Percentiles rank a stretch among this genome's conserved stretches.
Conservation (phyloP, 2,888 invertebrate genomes). For the Erebia epiphron region DNA sequence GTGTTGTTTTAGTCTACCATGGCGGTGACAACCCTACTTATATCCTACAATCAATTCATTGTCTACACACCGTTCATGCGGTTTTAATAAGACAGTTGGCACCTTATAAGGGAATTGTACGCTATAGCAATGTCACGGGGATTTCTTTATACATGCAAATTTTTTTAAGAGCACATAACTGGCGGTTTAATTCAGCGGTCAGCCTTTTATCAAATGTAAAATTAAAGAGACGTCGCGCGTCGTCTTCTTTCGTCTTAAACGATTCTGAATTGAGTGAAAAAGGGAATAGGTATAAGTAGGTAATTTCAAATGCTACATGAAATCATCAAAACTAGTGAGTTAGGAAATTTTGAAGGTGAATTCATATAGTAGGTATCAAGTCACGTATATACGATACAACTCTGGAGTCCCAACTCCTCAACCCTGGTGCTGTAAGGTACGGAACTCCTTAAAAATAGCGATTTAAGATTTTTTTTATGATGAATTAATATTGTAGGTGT, state of each 20-base stretch:
- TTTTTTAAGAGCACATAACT: constrained; percentile 21
- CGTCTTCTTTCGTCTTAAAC: constrained; percentile 2
- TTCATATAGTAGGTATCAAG: no score
- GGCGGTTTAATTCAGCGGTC: constrained; percentile 11
- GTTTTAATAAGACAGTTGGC: constrained; percentile 34
- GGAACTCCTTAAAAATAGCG: no score
- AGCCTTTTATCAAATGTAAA: constrained; percentile 14
- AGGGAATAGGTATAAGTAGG: neutral
- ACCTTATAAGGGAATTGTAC: constrained; percentile 31
- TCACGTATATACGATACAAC: no score
- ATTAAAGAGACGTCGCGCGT: constrained; percentile 7
- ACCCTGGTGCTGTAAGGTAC: no score
- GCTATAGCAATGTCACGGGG: constrained; percentile 26
- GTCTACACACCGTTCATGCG: constrained; percentile 27
- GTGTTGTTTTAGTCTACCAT: neutral
- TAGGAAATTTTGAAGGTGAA: no score
- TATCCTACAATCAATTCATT: constrained; percentile 19
- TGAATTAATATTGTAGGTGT: no score
- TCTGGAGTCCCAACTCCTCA: no score
- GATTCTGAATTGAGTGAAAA: neutral
- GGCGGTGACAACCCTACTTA: constrained; percentile 11
- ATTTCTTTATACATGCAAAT: constrained; percentile 35
- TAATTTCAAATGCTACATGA: no score
- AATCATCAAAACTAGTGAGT: no score
- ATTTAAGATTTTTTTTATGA: no score